Conservation (phyloP, 2,797 vertebrate genomes). For the Sebastiscus albofasciatus region DNA sequence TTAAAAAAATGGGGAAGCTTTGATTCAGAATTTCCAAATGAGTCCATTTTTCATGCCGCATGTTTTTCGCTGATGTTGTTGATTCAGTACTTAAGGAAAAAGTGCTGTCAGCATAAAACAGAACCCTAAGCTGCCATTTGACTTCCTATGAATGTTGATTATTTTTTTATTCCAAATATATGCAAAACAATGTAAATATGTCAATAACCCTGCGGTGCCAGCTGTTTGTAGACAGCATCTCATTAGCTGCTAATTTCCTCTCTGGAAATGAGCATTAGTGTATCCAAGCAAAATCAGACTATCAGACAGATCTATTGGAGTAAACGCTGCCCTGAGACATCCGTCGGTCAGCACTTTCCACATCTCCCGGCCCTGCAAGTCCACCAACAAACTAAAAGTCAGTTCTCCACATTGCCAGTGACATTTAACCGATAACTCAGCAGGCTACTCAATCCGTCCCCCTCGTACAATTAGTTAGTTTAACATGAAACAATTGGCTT, state of each 20-base stretch:
- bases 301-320: not conserved
- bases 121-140: not conserved
- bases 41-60: constrained; percentile 12
- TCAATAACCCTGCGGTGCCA: constrained; percentile 14
- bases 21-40: constrained; percentile 5
- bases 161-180: not conserved
- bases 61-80: constrained; percentile 22
- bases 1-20: not conserved
- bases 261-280: not conserved
- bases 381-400: not conserved
- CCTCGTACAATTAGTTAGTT: not conserved
- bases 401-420: not conserved
- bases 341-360: constrained; percentile 1
- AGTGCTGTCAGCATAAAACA: constrained; percentile 23
- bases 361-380: not conserved
- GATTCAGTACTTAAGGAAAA: not conserved
- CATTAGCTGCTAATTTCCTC: constrained; percentile 9
- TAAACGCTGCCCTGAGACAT: not conserved
- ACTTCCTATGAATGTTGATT: not conserved
- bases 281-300: not conserved
- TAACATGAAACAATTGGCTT: not conserved
- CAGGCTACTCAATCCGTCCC: not conserved
- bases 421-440: not conserved
- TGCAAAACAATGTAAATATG: constrained; percentile 22
- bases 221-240: constrained; percentile 13